These are phyloP conservation scores for Theretra japonica DNA, from an alignment of 2,888 invertebrate species.

Conservation along the genomic window DNA sequence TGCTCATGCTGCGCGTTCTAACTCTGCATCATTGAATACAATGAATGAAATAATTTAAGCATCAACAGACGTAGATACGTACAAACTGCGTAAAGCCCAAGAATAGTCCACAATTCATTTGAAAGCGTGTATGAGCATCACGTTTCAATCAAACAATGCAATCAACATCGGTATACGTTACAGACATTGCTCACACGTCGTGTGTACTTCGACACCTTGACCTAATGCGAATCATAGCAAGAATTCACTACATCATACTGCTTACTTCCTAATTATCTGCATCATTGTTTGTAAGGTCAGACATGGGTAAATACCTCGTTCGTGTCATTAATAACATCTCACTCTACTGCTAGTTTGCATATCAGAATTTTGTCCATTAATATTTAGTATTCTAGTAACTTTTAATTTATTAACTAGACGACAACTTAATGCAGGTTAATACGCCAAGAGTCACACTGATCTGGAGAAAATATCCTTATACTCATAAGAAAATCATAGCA, in stretches of 20 bases:
- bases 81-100: not conserved
- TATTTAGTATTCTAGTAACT: not conserved
- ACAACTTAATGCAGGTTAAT: too few relatives aligned
- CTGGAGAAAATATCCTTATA: too few relatives aligned
- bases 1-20: too few relatives aligned
- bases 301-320: not conserved
- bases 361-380: not conserved
- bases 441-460: too few relatives aligned
- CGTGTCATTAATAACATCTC: not conserved
- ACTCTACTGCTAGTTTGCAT: not conserved
- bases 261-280: conserved; percentile 15
- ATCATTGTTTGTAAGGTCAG: not conserved
- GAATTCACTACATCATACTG: conserved; percentile 11
- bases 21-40: not conserved
- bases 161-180: not conserved
- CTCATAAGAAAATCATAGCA: too few relatives aligned
- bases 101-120: not conserved
- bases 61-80: not conserved
- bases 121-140: conserved; percentile 15
- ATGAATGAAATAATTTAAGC: not conserved
- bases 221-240: conserved; percentile 17
- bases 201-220: conserved; percentile 25
- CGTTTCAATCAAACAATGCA: conserved; percentile 25
- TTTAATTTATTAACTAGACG: too few relatives aligned
- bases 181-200: conserved; percentile 21